Evolutionary conservation across 1,140 invertebrate species (phyloP).

Genomic region (Melipona quadrifasciata): DNA sequence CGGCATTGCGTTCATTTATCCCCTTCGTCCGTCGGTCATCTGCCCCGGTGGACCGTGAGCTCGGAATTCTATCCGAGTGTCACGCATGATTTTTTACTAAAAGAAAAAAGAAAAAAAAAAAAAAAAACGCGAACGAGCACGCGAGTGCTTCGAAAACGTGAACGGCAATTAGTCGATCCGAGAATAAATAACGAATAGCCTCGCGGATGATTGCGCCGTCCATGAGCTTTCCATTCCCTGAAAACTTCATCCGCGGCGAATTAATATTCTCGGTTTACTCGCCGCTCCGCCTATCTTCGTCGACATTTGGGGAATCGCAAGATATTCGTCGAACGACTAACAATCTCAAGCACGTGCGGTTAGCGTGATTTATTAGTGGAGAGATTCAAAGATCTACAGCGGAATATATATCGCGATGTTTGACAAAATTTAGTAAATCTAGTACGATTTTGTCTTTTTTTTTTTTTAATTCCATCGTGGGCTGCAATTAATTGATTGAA

Average conservation of each 20-base stretch:
- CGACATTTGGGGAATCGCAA: background rate
- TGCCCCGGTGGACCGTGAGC: slow-evolving; percentile 4
- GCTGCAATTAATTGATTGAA: too few species aligned
- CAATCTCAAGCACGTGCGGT: too few species aligned
- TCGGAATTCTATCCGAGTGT: background rate
- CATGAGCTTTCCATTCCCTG: background rate
- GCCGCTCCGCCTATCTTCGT: background rate
- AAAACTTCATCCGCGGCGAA: background rate
- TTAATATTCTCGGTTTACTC: background rate
- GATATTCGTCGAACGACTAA: too few species aligned
- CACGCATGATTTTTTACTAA: background rate
- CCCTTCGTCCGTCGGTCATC: background rate
- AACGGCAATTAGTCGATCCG: slow-evolving; percentile 23
- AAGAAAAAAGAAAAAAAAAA: too few species aligned
- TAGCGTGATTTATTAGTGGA: too few species aligned
- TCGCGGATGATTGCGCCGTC: background rate
- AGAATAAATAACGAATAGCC: slow-evolving; percentile 23
- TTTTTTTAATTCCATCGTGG: too few species aligned
- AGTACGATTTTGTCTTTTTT: too few species aligned
- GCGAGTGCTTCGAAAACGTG: background rate
- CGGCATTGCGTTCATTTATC: background rate
- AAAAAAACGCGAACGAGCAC: slow-evolving; percentile 1
- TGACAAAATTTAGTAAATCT: too few species aligned
- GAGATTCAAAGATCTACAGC: too few species aligned
- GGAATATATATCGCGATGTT: too few species aligned